phyloP scores from a whole-genome alignment of 2,113 vertebrate genomes.

The Tympanuchus pallidicinctus region DNA sequence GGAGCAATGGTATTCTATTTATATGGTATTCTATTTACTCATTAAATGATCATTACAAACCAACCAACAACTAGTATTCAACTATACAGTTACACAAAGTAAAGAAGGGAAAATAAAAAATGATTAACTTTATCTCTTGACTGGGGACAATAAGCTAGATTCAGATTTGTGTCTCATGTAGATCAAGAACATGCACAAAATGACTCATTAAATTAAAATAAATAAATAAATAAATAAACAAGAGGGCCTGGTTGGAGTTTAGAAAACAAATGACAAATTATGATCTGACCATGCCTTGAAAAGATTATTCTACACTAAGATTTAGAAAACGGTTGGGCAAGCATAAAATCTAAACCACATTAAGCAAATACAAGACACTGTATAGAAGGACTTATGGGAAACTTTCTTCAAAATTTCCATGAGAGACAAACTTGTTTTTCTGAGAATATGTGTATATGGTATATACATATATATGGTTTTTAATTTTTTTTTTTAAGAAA shows the following conservation, averaged over 20 bases:
- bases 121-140: neutral
- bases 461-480: neutral
- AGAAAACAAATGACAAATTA: neutral
- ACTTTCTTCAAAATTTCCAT: neutral
- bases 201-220: neutral
- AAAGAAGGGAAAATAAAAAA: neutral
- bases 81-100: neutral
- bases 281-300: neutral
- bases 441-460: neutral
- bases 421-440: neutral
- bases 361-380: neutral
- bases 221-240: neutral
- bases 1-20: neutral
- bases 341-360: neutral
- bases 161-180: neutral
- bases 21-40: neutral
- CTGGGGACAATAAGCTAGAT: neutral
- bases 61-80: conserved; percentile 3
- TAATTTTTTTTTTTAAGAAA: neutral
- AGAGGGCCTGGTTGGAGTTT: neutral
- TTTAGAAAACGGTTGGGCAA: neutral
- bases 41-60: conserved; percentile 11
- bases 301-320: neutral
- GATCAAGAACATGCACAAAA: neutral
- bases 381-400: neutral